Conservation (phyloP, 1,140 invertebrate species). For the Scaptodrosophila lebanonensis region DNA sequence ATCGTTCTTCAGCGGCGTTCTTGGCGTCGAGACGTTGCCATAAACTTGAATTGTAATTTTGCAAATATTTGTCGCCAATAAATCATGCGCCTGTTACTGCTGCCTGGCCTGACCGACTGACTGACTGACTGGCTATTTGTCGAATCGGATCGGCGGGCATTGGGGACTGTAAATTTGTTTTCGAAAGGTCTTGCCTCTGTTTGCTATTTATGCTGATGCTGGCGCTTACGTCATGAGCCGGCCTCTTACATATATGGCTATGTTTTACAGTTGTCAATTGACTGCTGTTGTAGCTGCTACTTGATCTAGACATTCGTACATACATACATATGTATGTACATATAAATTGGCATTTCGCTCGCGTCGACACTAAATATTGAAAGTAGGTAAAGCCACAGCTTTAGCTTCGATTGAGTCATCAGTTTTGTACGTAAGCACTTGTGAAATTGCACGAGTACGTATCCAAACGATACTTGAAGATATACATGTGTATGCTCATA, state of each 20-base stretch:
- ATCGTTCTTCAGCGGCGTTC: too few relatives aligned
- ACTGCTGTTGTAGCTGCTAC: constrained; percentile 32
- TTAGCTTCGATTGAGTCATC: constrained; percentile 33
- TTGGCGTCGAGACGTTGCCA: too few relatives aligned
- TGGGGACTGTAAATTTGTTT: constrained; percentile 13
- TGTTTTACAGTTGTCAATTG: constrained; percentile 71
- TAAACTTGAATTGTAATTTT: constrained; percentile 55
- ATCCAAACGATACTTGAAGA: too few relatives aligned
- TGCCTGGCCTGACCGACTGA: constrained; percentile 5
- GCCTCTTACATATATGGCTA: constrained; percentile 56
- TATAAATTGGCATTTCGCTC: constrained; percentile 34
- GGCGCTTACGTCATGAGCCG: constrained; percentile 54
- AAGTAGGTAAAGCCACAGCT: constrained; percentile 57
- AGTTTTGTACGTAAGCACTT: constrained; percentile 12
- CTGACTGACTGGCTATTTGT: not conserved
- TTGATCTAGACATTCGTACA: not conserved
- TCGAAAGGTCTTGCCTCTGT: constrained; percentile 23
- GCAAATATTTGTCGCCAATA: constrained; percentile 55
- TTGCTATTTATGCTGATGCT: constrained; percentile 31
- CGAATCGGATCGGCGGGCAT: constrained; percentile 9
- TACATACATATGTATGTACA: not conserved
- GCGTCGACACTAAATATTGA: constrained; percentile 55
- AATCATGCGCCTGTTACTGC: constrained; percentile 48
- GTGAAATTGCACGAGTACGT: constrained; percentile 7
- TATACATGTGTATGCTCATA: too few relatives aligned